Evolutionary conservation across 1,140 invertebrate genomes (phyloP).

Genomic region (Megalonaias nervosa): DNA sequence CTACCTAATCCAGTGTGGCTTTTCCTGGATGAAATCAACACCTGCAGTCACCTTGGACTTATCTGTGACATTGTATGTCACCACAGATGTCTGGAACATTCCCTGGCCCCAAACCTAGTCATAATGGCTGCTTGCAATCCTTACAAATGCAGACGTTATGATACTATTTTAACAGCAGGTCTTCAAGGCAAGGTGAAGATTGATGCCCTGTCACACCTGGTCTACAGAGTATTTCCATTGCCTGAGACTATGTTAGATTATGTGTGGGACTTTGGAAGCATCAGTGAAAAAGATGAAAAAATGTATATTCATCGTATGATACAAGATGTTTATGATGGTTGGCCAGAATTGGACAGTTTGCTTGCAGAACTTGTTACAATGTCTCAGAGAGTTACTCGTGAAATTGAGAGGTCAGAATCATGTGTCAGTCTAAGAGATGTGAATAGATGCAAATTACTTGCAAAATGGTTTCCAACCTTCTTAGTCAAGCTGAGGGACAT

Average conservation of each 20-base stretch:
- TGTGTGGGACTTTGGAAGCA: conserved; percentile 54
- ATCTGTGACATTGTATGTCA: conserved; percentile 50
- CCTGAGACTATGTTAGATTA: conserved; percentile 52
- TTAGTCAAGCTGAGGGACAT: conserved; percentile 13
- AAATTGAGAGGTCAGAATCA: conserved; percentile 26
- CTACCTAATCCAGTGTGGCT: conserved; percentile 26
- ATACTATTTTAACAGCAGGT: conserved; percentile 38
- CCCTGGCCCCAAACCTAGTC: conserved; percentile 40
- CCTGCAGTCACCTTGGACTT: conserved; percentile 43
- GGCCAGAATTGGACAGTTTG: not conserved
- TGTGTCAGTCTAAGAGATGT: conserved; percentile 58
- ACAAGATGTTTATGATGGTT: conserved; percentile 8
- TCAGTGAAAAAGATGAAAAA: conserved; percentile 45
- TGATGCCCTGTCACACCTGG: conserved; percentile 43
- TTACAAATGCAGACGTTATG: conserved; percentile 36
- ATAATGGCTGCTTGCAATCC: conserved; percentile 57
- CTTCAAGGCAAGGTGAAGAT: conserved; percentile 44
- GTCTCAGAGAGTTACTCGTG: conserved; percentile 45
- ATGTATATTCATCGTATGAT: conserved; percentile 48
- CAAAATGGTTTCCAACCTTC: conserved; percentile 44
- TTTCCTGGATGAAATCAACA: conserved; percentile 56
- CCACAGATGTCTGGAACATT: conserved; percentile 29
- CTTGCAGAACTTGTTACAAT: conserved; percentile 23
- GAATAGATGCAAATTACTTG: conserved; percentile 40
- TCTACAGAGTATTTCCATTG: conserved; percentile 49